Percentiles rank a stretch among this genome's conserved stretches.
Conservation (phyloP, 2,888 invertebrate genomes). For the Tiliacea aurago region DNA sequence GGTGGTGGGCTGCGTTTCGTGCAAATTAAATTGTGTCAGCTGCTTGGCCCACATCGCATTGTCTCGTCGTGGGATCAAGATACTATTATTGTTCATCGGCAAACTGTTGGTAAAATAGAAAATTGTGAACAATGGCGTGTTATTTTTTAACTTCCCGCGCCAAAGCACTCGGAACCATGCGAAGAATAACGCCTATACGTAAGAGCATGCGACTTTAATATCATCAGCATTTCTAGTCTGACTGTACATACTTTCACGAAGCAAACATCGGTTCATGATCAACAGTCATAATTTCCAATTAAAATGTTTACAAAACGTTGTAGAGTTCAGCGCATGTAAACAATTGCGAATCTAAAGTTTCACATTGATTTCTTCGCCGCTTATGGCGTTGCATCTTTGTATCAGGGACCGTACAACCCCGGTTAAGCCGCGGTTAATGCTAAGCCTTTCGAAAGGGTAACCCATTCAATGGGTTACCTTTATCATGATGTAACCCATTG, state of each 20-base stretch:
- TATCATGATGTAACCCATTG: no score
- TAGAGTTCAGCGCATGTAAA: slow-evolving; percentile 62
- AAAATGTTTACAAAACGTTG: slow-evolving; percentile 59
- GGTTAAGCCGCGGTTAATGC: no score
- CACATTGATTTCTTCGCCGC: slow-evolving; percentile 71
- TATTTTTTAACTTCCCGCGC: slow-evolving; percentile 81
- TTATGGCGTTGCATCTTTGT: slow-evolving; percentile 52
- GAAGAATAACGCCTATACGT: slow-evolving; percentile 59
- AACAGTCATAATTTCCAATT: slow-evolving; percentile 63
- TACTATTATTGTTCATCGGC: slow-evolving; percentile 84
- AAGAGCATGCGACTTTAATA: slow-evolving; percentile 61
- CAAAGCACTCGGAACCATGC: slow-evolving; percentile 62
- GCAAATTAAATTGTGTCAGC: slow-evolving; percentile 89
- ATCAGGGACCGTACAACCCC: no score
- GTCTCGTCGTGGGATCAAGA: slow-evolving; percentile 86
- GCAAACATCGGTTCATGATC: slow-evolving; percentile 43
- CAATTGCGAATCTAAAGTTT: slow-evolving; percentile 74
- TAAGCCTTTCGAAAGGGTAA: no score
- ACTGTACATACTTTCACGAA: slow-evolving; percentile 64
- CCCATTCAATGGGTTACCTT: no score
- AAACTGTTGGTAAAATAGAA: slow-evolving; percentile 86
- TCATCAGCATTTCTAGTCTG: slow-evolving; percentile 53
- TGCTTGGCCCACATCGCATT: slow-evolving; percentile 89
- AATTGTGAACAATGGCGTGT: slow-evolving; percentile 83
- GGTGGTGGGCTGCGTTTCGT: slow-evolving; percentile 73